Conservation (phyloP, 1,140 invertebrate species). For the Drosophila orosa region DNA sequence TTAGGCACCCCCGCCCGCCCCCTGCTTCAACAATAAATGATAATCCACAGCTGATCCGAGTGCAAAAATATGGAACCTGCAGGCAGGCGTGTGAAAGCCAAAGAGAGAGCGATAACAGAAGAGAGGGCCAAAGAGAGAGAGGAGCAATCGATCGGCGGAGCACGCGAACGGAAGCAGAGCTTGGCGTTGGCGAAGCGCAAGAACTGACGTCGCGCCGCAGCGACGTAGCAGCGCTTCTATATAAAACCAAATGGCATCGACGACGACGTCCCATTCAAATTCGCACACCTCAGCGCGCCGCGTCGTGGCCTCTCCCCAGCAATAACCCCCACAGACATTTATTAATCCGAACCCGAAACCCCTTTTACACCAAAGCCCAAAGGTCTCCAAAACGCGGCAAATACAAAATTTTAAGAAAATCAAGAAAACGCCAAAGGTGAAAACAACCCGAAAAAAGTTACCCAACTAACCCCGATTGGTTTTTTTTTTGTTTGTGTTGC, state of each 20-base stretch:
- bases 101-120: constrained; percentile 15
- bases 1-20: background rate
- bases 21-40: background rate
- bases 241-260: constrained; percentile 30
- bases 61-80: constrained; percentile 8
- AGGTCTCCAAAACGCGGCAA: constrained; percentile 14
- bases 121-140: background rate
- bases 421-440: background rate
- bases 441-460: constrained; percentile 3
- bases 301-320: constrained; percentile 22
- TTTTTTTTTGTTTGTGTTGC: constrained; percentile 30
- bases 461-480: constrained; percentile 4
- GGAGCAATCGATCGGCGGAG: background rate
- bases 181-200: constrained; percentile 18
- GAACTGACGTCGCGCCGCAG: constrained; percentile 28
- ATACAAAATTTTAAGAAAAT: background rate
- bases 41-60: constrained; percentile 9
- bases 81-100: constrained; percentile 2
- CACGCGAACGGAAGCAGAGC: constrained; percentile 23
- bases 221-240: constrained; percentile 6
- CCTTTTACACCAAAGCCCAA: background rate
- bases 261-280: constrained; percentile 42
- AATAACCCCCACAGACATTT: constrained; percentile 3
- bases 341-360: constrained; percentile 6
- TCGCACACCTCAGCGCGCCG: constrained; percentile 40